Evolutionary conservation across 2,797 vertebrate species (phyloP).

Genomic region (Fistularia commersonii): DNA sequence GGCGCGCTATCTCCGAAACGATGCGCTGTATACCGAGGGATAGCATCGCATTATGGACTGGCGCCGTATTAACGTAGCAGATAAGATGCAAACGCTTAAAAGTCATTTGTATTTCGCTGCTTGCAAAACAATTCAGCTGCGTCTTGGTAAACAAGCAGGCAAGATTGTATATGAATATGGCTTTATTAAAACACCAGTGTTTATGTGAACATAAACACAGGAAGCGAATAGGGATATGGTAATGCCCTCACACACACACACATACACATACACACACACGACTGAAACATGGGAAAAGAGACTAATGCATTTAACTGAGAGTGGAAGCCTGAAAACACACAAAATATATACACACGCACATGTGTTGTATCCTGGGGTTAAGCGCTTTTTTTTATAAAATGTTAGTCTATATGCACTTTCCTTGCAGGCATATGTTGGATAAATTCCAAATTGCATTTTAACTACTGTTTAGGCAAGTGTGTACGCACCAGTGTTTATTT

Average conservation of each 20-base stretch:
- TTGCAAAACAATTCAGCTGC: too few relatives aligned
- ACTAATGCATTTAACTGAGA: constrained; percentile 10
- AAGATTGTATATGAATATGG: constrained; percentile 31
- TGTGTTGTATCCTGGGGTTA: constrained; percentile 9
- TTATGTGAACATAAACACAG: constrained; percentile 49
- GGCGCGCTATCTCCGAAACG: neutral
- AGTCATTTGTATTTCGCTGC: neutral
- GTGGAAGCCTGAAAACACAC: constrained; percentile 7
- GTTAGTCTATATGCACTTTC: constrained; percentile 4
- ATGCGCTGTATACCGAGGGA: too few relatives aligned
- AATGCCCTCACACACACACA: constrained; percentile 20
- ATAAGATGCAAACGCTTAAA: constrained; percentile 8
- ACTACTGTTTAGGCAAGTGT: neutral
- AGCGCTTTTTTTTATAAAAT: neutral
- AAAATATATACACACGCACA: neutral
- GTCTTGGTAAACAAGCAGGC: constrained; percentile 1
- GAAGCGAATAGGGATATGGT: constrained; percentile 20
- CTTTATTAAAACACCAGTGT: constrained; percentile 38
- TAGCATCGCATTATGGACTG: too few relatives aligned
- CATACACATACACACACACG: neutral
- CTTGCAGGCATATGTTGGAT: constrained; percentile 2
- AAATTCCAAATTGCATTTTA: constrained; percentile 4
- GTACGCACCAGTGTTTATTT: neutral
- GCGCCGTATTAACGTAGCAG: neutral
- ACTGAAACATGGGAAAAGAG: constrained; percentile 25